Percentiles rank a stretch among this genome's conserved stretches.
phyloP scores from a whole-genome alignment of 2,888 invertebrate species.

The Heliconius charithonia region DNA sequence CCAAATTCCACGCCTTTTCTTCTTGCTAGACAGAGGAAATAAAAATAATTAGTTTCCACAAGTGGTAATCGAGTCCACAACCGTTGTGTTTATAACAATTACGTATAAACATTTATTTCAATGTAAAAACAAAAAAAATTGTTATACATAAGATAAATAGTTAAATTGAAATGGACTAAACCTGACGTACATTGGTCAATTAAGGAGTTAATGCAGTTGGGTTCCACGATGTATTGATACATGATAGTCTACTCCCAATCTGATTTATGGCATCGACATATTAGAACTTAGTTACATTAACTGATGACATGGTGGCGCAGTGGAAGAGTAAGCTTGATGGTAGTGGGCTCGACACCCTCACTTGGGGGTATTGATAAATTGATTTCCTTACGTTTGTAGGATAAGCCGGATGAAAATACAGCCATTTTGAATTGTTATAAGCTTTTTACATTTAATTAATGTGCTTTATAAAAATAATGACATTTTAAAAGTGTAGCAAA shows the following conservation, averaged over 20 bases:
- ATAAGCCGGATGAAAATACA: background rate
- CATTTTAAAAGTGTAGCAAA: background rate
- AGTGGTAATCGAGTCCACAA: no score
- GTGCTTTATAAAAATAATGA: no score
- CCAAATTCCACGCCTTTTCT: background rate
- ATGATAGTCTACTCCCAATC: conserved; percentile 1
- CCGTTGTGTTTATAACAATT: no score
- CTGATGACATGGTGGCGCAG: background rate
- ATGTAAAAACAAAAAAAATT: background rate
- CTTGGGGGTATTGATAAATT: background rate
- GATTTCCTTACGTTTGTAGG: background rate
- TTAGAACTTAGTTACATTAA: background rate
- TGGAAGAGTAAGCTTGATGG: no score
- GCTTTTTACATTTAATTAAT: no score
- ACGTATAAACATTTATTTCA: background rate
- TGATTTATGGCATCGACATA: background rate
- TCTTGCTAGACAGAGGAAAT: no score
- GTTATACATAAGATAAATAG: background rate
- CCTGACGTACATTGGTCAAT: conserved; percentile 1
- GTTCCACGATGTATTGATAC: background rate
- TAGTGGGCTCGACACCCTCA: background rate
- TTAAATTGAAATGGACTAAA: background rate
- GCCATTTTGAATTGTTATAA: background rate
- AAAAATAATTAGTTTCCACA: no score
- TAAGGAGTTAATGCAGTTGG: conserved; percentile 15